Conservation (phyloP, 2,888 invertebrate species). For the Polylopha cassiicola region DNA sequence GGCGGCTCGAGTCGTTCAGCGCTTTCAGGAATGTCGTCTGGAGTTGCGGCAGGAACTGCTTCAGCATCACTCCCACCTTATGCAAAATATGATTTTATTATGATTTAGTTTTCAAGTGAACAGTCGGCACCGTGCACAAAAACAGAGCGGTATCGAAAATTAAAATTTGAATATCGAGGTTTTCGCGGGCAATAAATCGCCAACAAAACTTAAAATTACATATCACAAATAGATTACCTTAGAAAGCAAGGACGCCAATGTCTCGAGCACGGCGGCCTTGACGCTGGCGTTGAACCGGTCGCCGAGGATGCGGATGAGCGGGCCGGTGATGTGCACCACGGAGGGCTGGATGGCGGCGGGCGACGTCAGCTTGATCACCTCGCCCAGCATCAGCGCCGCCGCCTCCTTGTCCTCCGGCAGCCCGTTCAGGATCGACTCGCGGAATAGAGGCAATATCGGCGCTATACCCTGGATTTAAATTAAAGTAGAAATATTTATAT, state of each 20-base stretch:
- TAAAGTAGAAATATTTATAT: not conserved
- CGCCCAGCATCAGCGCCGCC: conserved; percentile 93
- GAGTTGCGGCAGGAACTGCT: conserved; percentile 98
- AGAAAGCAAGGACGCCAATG: conserved; percentile 91
- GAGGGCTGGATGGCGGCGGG: conserved; percentile 94
- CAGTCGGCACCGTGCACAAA: no score
- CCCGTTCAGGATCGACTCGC: conserved; percentile 97
- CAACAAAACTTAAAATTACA: not conserved
- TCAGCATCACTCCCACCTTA: conserved; percentile 94
- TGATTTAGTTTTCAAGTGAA: no score
- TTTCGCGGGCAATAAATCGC: not conserved
- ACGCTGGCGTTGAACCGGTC: conserved; percentile 96
- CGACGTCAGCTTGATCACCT: conserved; percentile 89
- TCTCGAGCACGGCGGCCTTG: conserved; percentile 97
- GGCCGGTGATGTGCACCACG: conserved; percentile 98
- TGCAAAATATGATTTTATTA: no score
- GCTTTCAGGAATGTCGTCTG: conserved; percentile 99
- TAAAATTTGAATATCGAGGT: not conserved
- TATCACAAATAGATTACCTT: conserved; percentile 81
- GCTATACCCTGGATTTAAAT: conserved; percentile 83
- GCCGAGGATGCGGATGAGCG: conserved; percentile 97
- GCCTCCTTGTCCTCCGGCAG: conserved; percentile 96
- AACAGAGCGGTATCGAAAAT: conserved; percentile 13
- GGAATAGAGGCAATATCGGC: conserved; percentile 95
- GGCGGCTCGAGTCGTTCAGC: conserved; percentile 90